A percentile compares a stretch with the other conserved stretches of the same genome.
phyloP scores from a whole-genome alignment of 2,797 vertebrate species.

The Rhincodon typus region DNA sequence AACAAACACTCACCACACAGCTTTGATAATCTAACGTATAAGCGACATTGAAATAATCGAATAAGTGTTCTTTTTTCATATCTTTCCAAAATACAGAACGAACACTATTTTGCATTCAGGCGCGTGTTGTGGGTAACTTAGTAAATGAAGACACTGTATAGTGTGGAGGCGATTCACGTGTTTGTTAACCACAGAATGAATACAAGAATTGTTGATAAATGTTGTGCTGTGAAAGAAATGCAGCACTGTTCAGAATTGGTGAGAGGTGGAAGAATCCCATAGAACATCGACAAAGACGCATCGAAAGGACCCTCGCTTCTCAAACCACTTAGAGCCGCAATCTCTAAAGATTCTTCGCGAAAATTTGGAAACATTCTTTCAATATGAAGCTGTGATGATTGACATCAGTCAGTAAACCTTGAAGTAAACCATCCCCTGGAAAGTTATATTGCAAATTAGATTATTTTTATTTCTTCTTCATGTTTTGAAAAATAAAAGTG shows the following conservation, averaged over 20 bases:
- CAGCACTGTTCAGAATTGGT: background rate
- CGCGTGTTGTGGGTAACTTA: background rate
- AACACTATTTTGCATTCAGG: background rate
- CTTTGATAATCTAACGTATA: background rate
- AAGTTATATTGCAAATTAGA: background rate
- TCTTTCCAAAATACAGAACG: background rate
- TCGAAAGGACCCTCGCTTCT: background rate
- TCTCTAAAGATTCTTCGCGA: background rate
- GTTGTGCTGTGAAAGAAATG: background rate
- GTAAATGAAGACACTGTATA: background rate
- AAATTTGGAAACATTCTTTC: background rate
- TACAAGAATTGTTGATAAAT: conserved; percentile 14
- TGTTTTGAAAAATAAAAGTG: background rate
- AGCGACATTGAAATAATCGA: background rate
- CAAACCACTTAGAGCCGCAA: background rate
- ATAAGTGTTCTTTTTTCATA: background rate
- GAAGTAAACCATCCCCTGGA: background rate
- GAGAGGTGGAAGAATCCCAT: background rate
- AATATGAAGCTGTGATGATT: background rate
- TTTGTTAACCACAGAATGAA: background rate
- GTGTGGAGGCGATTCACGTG: background rate
- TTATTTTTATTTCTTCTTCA: background rate
- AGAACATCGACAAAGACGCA: background rate
- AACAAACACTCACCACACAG: background rate
- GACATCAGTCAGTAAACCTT: background rate